Percentiles rank a stretch among this genome's conserved stretches.
These are phyloP conservation scores for Paedocypris sp. DNA, from an alignment of 2,113 vertebrate genomes.

Conservation along the genomic window DNA sequence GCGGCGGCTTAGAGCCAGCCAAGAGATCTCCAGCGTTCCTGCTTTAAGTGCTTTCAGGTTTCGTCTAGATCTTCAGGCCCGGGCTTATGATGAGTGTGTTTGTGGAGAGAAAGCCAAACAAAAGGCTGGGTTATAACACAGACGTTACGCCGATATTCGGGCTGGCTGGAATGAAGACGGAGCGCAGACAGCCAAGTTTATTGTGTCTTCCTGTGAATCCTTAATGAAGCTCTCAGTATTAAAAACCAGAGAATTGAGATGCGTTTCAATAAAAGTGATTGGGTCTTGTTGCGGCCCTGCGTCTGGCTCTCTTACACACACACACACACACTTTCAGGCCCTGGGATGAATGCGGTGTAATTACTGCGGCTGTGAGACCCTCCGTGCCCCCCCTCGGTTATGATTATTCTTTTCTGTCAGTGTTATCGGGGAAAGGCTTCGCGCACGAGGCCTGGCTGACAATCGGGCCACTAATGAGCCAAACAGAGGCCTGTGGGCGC, in stretches of 20 bases:
- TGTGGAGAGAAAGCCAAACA: not conserved
- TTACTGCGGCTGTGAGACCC: conserved; percentile 62
- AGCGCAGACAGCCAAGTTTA: conserved; percentile 59
- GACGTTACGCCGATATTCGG: conserved; percentile 13
- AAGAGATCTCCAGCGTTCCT: too few species aligned
- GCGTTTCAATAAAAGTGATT: conserved; percentile 79
- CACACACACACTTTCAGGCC: conserved; percentile 46
- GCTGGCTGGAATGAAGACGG: conserved; percentile 48
- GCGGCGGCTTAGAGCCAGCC: too few species aligned
- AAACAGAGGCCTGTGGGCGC: conserved; percentile 24
- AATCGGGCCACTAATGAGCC: conserved; percentile 46
- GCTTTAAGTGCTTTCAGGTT: not conserved
- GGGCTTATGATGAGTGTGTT: not conserved
- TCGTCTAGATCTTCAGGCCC: not conserved
- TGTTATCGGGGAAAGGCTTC: conserved; percentile 60
- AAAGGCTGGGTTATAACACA: conserved; percentile 19
- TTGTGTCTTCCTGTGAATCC: conserved; percentile 58
- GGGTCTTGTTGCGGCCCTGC: conserved; percentile 60
- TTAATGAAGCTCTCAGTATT: conserved; percentile 65
- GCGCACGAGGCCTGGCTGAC: conserved; percentile 44
- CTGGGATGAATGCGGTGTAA: conserved; percentile 65
- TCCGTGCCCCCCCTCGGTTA: conserved; percentile 47
- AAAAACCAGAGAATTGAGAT: conserved; percentile 68
- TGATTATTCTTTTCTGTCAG: conserved; percentile 61
- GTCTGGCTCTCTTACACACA: conserved; percentile 34